phyloP scores from a whole-genome alignment of 2,797 vertebrate genomes.

The Premnoplex brunnescens region DNA sequence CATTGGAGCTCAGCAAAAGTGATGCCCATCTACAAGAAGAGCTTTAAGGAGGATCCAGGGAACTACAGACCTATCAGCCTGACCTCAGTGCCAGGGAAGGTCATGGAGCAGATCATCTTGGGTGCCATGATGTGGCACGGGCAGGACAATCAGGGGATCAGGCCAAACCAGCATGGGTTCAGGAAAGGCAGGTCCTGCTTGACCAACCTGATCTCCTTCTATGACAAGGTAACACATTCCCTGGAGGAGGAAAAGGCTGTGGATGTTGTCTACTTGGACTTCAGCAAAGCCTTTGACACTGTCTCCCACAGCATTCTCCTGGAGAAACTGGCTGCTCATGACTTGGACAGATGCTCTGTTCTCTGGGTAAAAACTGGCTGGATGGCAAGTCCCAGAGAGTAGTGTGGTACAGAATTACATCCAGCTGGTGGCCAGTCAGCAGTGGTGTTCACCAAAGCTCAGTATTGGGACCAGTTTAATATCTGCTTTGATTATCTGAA shows the following conservation, averaged over 20 bases:
- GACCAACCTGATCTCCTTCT: background rate
- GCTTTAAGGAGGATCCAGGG: background rate
- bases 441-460: background rate
- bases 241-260: background rate
- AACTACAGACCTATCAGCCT: background rate
- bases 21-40: background rate
- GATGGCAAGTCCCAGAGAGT: background rate
- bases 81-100: background rate
- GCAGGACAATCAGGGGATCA: background rate
- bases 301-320: background rate
- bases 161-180: background rate
- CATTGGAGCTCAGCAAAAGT: background rate
- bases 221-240: background rate
- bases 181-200: background rate
- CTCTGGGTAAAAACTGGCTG: background rate
- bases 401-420: background rate
- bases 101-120: background rate
- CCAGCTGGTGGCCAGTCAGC: background rate
- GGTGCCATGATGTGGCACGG: no score
- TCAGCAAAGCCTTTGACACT: background rate
- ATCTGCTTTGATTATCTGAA: background rate
- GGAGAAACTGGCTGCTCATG: background rate
- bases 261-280: background rate
- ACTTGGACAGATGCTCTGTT: background rate
- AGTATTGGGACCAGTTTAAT: background rate